Percentiles rank a stretch among this genome's conserved stretches.
phyloP scores from a whole-genome alignment of 1,140 invertebrate species.

The Campodea augens region DNA sequence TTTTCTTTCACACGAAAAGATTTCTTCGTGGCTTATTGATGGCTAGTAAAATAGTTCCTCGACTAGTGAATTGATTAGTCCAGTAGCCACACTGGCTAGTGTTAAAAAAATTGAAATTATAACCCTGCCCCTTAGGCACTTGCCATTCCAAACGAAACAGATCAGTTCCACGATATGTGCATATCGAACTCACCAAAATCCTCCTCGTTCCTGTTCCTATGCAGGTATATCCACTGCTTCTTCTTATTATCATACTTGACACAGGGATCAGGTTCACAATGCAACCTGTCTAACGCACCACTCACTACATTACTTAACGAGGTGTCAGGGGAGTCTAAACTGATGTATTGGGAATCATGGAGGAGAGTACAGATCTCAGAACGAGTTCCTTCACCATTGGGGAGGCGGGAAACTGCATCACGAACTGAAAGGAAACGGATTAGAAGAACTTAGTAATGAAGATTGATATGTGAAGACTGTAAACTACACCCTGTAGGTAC shows the following conservation, averaged over 20 bases:
- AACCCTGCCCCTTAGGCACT: no score
- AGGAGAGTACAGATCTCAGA: constrained; percentile 69
- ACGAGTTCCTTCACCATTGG: constrained; percentile 82
- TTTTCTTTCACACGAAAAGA: no score
- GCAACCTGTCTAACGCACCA: constrained; percentile 68
- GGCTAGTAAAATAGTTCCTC: no score
- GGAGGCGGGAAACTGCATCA: constrained; percentile 77
- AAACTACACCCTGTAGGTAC: no score
- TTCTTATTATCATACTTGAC: constrained; percentile 73
- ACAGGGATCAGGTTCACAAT: constrained; percentile 74
- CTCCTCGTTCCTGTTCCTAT: constrained; percentile 50
- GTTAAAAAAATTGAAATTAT: no score
- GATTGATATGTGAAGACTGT: no score
- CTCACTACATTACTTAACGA: constrained; percentile 63
- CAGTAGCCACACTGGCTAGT: no score
- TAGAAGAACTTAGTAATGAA: neutral
- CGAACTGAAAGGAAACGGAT: constrained; percentile 35
- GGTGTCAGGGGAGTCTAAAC: constrained; percentile 42
- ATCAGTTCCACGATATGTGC: no score
- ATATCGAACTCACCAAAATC: constrained; percentile 57
- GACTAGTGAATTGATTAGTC: no score
- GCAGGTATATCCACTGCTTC: constrained; percentile 81
- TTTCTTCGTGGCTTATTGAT: no score
- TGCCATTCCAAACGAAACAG: no score
- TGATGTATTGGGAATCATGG: constrained; percentile 68